These are phyloP conservation scores for Orussus abietinus DNA, from an alignment of 1,140 invertebrate genomes.

Conservation along the genomic window DNA sequence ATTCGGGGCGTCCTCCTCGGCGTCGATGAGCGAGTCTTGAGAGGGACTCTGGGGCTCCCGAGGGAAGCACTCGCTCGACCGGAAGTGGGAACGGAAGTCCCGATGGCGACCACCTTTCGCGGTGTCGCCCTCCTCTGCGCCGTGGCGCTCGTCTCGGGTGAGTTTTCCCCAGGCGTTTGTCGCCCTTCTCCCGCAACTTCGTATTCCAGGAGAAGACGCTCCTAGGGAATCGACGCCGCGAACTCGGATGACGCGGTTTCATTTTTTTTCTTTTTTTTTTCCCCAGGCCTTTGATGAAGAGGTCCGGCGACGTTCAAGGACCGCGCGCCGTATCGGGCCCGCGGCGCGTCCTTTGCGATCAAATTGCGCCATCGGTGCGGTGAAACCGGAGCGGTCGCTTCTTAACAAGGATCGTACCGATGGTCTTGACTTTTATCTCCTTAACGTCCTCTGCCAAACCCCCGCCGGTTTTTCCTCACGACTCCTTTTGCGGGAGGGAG, in stretches of 20 bases:
- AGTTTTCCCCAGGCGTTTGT: slow-evolving; percentile 20
- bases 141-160: too few species aligned
- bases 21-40: too few species aligned
- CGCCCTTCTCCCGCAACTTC: too few species aligned
- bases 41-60: too few species aligned
- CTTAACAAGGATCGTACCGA: slow-evolving; percentile 36
- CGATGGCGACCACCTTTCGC: too few species aligned
- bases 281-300: background rate
- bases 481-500: background rate
- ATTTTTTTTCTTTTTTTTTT: background rate
- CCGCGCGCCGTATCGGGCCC: slow-evolving; percentile 16
- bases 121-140: too few species aligned
- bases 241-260: slow-evolving; percentile 19
- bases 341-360: slow-evolving; percentile 35
- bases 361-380: slow-evolving; percentile 33
- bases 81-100: too few species aligned
- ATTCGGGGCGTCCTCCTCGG: too few species aligned
- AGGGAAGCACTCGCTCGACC: too few species aligned
- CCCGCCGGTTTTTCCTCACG: slow-evolving; percentile 11
- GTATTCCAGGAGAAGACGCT: too few species aligned
- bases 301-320: slow-evolving; percentile 1
- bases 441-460: background rate
- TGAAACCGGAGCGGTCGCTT: slow-evolving; percentile 38
- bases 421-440: slow-evolving; percentile 19
- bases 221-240: slow-evolving; percentile 33